A percentile compares a stretch with the other conserved stretches of the same genome.
Conservation (phyloP, 2,113 vertebrate species). For the Cricetomys ansorgei region DNA sequence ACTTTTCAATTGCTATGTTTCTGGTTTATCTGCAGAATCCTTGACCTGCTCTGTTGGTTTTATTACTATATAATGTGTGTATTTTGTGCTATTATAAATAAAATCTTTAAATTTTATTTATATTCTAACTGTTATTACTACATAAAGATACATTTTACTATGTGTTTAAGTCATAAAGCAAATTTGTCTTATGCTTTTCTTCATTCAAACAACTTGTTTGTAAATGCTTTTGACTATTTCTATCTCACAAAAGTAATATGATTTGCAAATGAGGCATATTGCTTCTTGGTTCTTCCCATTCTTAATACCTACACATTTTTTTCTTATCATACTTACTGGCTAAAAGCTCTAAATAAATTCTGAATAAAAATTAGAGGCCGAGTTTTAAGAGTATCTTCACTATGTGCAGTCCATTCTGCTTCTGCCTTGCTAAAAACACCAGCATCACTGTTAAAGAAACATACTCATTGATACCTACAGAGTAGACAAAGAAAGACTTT, state of each 20-base stretch:
- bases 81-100: neutral
- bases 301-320: neutral
- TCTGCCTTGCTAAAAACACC: neutral
- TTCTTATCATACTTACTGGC: neutral
- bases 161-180: neutral
- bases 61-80: neutral
- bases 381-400: neutral
- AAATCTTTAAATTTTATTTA: neutral
- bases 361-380: neutral
- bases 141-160: neutral
- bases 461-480: neutral
- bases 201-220: neutral
- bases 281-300: neutral
- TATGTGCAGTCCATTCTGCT: neutral
- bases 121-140: neutral
- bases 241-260: neutral
- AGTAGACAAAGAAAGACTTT: neutral
- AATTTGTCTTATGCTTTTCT: neutral
- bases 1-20: neutral
- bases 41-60: neutral
- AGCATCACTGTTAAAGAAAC: neutral
- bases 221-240: neutral
- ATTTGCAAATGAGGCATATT: neutral
- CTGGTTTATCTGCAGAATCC: neutral
- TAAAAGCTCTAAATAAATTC: neutral